These are phyloP conservation scores for Cololabis saira DNA, from an alignment of 2,113 vertebrate species.

Conservation along the genomic window DNA sequence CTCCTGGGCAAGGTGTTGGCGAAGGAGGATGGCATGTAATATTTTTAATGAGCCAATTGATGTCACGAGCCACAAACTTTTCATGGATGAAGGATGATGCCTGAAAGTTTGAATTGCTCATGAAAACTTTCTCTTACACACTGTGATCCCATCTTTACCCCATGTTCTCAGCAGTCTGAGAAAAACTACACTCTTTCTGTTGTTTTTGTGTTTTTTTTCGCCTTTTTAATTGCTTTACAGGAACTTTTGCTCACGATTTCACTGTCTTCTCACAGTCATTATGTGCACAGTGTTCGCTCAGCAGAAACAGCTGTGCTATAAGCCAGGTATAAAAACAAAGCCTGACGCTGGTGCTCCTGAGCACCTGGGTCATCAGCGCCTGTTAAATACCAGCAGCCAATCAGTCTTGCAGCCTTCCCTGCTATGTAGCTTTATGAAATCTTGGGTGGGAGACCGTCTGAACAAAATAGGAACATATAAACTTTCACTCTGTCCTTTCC, in stretches of 20 bases:
- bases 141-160: slow-evolving; percentile 56
- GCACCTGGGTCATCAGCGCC: slow-evolving; percentile 78
- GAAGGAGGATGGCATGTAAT: slow-evolving; percentile 36
- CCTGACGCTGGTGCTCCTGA: slow-evolving; percentile 63
- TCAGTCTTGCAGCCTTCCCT: slow-evolving; percentile 51
- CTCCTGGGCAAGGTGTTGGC: slow-evolving; percentile 51
- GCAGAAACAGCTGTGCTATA: slow-evolving; percentile 81
- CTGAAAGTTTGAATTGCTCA: slow-evolving; percentile 9
- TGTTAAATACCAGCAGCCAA: slow-evolving; percentile 74
- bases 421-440: slow-evolving; percentile 62
- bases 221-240: slow-evolving; percentile 43
- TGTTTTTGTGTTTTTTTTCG: slow-evolving; percentile 13
- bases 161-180: background rate
- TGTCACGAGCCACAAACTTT: slow-evolving; percentile 53
- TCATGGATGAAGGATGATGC: slow-evolving; percentile 24
- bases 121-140: slow-evolving; percentile 40
- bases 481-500: slow-evolving; percentile 49
- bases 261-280: slow-evolving; percentile 69
- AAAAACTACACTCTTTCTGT: slow-evolving; percentile 10
- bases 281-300: slow-evolving; percentile 59
- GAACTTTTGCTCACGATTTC: slow-evolving; percentile 72
- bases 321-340: slow-evolving; percentile 78
- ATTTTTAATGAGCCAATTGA: slow-evolving; percentile 63
- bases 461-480: slow-evolving; percentile 41
- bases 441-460: slow-evolving; percentile 38